Base-by-base conservation (phyloP, 2,797 vertebrate species). In the Gambusia yucatana region DNA sequence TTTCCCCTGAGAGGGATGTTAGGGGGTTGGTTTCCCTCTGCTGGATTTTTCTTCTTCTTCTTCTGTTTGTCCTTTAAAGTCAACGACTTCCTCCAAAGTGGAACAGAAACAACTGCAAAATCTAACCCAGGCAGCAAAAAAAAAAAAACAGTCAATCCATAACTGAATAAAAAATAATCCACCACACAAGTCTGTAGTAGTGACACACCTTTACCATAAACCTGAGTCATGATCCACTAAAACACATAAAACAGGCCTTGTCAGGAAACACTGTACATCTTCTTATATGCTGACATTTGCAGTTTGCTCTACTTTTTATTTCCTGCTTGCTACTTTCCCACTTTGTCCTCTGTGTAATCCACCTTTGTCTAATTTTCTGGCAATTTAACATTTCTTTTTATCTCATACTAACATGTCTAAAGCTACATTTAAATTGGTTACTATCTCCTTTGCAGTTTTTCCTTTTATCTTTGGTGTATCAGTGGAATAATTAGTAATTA, bases 1-100 rank as follows among this genome's bases (percentile, higher is more conserved):
- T 94, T 92, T 93, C 93, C 90, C 93, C 0, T 57, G 86, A 88
- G 86, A 86, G 72, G 57, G 85, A 75, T 47, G 28, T 52, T 28
- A 78, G 22, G 57, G 55, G 73, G 63, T 84, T 79, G 72, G 50
- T 28, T 43, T 76, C 77, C 69, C 76, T 63, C 10, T 28, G 77
- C 81, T 72, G 73, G 50, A 77, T 73, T 85, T 52, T 73, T 22
- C 50, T 52, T 52, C 50, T 52, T 52, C 50, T 52, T 52, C 50
- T 52, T 52, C 50, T 36, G 71, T 71, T 61, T 72, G 78, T 73
- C 70, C 76, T 78, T 80, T 79, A 41, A 76, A 80, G 79, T 59
- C 39, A 39, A 75, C 47, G 72, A 65, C 48, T 57, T 79, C 59
- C 39, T 81, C 46, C 10, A 36, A 82, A 82, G 77, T 75, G 1